Conservation (phyloP, 2,113 vertebrate species). For the Raja brachyura region DNA sequence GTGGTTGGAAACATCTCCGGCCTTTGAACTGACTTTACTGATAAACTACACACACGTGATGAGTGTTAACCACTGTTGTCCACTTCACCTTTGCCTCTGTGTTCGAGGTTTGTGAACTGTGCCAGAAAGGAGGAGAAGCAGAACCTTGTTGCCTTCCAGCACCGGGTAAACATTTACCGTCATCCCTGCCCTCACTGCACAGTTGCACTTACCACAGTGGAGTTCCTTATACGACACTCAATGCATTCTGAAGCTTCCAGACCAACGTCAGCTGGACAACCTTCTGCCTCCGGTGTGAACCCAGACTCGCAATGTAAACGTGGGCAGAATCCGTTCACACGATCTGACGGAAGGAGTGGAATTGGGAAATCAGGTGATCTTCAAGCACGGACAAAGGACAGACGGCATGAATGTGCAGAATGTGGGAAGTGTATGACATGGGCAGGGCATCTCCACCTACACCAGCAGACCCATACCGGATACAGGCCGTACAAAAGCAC, state of each 20-base stretch:
- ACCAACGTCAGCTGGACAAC: neutral
- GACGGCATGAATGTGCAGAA: constrained; percentile 38
- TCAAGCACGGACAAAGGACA: no score
- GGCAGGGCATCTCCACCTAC: constrained; percentile 44
- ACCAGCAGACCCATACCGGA: constrained; percentile 46
- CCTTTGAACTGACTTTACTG: no score
- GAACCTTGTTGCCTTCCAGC: no score
- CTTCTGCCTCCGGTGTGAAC: neutral
- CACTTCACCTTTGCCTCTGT: no score
- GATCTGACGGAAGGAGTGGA: neutral
- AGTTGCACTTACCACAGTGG: neutral
- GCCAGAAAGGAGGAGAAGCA: no score
- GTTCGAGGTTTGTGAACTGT: no score
- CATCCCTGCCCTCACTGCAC: neutral
- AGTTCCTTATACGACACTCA: neutral
- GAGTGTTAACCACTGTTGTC: no score
- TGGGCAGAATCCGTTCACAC: neutral
- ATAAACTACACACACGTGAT: no score
- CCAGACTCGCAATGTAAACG: neutral
- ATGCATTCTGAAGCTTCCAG: neutral
- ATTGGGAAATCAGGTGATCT: constrained; percentile 12
- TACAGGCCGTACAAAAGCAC: neutral
- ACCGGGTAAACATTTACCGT: no score
- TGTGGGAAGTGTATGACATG: constrained; percentile 14
- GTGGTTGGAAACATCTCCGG: no score